phyloP scores from a whole-genome alignment of 2,113 vertebrate species.

The Protomyctophum bolini region DNA sequence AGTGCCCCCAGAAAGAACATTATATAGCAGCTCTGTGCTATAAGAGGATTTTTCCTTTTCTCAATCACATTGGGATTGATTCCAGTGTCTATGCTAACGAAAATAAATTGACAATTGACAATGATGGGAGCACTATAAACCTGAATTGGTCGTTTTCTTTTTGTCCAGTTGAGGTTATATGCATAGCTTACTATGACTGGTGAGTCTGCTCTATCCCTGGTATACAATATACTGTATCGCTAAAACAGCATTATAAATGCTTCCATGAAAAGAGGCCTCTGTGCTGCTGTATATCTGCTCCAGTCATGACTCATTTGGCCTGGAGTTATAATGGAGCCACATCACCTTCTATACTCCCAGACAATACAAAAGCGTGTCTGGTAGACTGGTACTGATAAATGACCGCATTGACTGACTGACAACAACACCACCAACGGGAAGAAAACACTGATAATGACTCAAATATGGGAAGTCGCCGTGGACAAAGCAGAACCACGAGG shows the following conservation, averaged over 20 bases:
- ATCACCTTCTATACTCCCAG: constrained; percentile 39
- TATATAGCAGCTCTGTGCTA: constrained; percentile 61
- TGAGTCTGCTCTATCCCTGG: background rate
- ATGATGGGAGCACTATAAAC: background rate
- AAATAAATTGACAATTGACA: background rate
- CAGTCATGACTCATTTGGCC: constrained; percentile 57
- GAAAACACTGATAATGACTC: constrained; percentile 21
- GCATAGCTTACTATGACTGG: background rate
- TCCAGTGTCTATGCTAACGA: constrained; percentile 6
- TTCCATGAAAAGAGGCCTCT: background rate
- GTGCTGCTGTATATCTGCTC: constrained; percentile 14
- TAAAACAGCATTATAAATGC: background rate
- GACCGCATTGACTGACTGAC: constrained; percentile 23
- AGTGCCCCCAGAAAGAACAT: constrained; percentile 57
- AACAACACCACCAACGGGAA: constrained; percentile 22
- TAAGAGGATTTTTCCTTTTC: constrained; percentile 75
- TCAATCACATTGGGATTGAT: constrained; percentile 50
- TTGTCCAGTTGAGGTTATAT: background rate
- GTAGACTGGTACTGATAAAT: constrained; percentile 50
- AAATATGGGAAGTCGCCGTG: constrained; percentile 30
- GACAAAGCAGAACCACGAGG: constrained; percentile 17
- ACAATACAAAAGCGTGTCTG: constrained; percentile 55
- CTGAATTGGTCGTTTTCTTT: too few relatives aligned
- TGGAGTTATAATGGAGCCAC: constrained; percentile 52
- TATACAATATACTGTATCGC: background rate